Evolutionary conservation across 2,797 vertebrate species (phyloP).

Genomic region (Danio kyathit): DNA sequence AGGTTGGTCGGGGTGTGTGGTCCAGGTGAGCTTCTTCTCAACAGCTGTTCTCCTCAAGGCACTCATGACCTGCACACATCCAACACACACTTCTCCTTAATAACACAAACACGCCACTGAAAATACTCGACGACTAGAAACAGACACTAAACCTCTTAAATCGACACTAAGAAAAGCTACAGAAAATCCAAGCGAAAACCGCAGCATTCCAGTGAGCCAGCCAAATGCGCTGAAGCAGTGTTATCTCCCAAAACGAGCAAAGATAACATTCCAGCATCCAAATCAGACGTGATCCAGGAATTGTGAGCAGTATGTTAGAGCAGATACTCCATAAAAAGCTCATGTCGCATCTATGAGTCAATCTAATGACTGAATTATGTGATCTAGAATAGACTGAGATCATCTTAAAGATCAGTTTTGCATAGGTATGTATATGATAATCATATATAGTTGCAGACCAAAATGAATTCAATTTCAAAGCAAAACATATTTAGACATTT

Average conservation of each 20-base stretch:
- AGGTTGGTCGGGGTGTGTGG: conserved; percentile 60
- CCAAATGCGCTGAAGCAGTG: background rate
- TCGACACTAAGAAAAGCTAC: background rate
- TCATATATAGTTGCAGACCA: too few species aligned
- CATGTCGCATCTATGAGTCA: background rate
- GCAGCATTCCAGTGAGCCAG: conserved; percentile 11
- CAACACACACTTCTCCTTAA: conserved; percentile 6
- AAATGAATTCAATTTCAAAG: too few species aligned
- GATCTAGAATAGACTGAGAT: too few species aligned
- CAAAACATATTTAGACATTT: too few species aligned
- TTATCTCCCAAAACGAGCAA: conserved; percentile 4
- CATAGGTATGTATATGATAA: too few species aligned
- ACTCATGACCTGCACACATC: conserved; percentile 80
- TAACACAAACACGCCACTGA: background rate
- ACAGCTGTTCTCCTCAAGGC: conserved; percentile 74
- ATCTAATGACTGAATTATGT: too few species aligned
- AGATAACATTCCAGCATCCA: conserved; percentile 27
- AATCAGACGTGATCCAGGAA: conserved; percentile 11
- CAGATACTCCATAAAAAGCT: background rate
- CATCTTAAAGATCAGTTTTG: too few species aligned
- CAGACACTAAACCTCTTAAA: background rate
- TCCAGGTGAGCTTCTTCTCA: conserved; percentile 80
- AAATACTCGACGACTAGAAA: background rate
- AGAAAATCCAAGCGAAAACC: background rate
- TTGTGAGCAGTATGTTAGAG: background rate